Conservation (phyloP, 2,888 invertebrate species). For the Parnassius orleans region DNA sequence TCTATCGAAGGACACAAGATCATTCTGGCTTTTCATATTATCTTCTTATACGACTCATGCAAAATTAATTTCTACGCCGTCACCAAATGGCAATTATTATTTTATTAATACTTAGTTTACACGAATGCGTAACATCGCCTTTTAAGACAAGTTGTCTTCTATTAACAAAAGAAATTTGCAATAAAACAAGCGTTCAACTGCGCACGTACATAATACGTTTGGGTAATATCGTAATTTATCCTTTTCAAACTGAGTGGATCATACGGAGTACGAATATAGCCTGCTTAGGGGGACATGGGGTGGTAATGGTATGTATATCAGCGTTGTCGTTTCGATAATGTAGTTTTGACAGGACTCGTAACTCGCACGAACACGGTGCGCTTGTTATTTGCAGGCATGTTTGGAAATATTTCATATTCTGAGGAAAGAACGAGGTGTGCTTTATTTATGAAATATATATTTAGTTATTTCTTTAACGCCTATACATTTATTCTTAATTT, state of each 20-base stretch:
- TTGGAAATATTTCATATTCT: slow-evolving; percentile 29
- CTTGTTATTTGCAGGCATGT: slow-evolving; percentile 20
- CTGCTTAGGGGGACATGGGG: slow-evolving; percentile 9
- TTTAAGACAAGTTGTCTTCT: background rate
- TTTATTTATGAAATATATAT: no score
- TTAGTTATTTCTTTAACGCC: no score
- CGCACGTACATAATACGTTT: background rate
- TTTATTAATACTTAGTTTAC: no score
- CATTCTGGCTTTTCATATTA: no score
- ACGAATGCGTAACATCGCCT: no score
- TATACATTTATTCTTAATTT: no score
- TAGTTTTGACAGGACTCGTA: slow-evolving; percentile 39
- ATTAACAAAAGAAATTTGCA: background rate
- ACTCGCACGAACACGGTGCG: slow-evolving; percentile 27
- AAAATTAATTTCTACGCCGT: no score
- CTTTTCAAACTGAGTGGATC: slow-evolving; percentile 5
- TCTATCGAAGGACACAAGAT: no score
- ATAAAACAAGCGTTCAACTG: background rate
- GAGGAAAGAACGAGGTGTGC: background rate
- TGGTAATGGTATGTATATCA: slow-evolving; percentile 31
- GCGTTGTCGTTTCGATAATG: slow-evolving; percentile 36
- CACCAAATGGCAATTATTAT: no score
- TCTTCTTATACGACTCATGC: no score
- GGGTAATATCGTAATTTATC: slow-evolving; percentile 7
- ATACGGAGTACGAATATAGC: slow-evolving; percentile 10